Evolutionary conservation across 2,113 vertebrate genomes (phyloP).

Genomic region (Campylomormyrus numenius): DNA sequence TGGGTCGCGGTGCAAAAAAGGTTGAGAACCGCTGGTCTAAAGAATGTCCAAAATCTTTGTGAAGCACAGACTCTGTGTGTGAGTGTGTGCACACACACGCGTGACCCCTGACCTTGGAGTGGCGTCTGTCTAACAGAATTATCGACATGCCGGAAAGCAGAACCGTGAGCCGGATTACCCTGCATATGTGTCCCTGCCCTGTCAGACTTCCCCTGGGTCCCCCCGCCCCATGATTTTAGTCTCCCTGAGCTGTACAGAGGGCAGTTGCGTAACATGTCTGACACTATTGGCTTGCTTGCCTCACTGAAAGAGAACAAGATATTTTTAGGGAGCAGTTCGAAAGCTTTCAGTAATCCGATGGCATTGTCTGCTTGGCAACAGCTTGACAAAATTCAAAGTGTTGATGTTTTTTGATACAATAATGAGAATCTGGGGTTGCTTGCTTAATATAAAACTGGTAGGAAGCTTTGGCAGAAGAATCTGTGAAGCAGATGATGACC

Average conservation of each 20-base stretch:
- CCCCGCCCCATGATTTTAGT: not conserved
- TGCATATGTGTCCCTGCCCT: not conserved
- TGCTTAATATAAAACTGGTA: not conserved
- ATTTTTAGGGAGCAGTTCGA: slow-evolving; percentile 1
- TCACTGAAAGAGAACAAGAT: not conserved
- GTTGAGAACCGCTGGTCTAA: too few species aligned
- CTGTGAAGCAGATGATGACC: not conserved
- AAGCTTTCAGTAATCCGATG: not conserved
- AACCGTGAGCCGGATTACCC: not conserved
- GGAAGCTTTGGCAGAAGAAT: not conserved
- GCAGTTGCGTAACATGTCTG: not conserved
- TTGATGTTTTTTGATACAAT: not conserved
- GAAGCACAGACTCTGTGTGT: not conserved
- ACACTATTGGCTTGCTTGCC: not conserved
- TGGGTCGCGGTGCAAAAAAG: too few species aligned
- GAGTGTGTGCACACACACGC: not conserved
- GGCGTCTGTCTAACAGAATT: not conserved
- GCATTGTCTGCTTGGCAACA: not conserved
- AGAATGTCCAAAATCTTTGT: not conserved
- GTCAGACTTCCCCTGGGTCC: not conserved
- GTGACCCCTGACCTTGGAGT: not conserved
- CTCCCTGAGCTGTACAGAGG: not conserved
- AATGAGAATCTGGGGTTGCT: not conserved
- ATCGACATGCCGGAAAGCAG: not conserved
- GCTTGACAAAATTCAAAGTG: not conserved